Conservation (phyloP, 1,140 invertebrate species). For the Cyphomyrmex costatus region DNA sequence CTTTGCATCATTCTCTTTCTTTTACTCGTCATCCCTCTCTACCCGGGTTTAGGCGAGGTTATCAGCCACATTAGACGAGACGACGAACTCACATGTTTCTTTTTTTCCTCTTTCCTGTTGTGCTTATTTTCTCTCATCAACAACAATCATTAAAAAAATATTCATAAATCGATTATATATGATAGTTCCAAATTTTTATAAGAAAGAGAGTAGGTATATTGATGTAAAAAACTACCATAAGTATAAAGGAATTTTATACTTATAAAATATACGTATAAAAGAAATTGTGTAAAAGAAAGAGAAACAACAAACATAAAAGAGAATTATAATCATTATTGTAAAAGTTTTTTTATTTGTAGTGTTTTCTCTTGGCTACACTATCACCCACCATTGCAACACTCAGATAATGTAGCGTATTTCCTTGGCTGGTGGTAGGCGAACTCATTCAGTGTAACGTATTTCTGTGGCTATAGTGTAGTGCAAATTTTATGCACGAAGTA, state of each 20-base stretch:
- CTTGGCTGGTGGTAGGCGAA: too few relatives aligned
- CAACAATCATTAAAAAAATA: background rate
- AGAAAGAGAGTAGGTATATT: background rate
- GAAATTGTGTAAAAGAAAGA: background rate
- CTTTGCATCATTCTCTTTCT: constrained; percentile 44
- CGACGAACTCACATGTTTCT: constrained; percentile 67
- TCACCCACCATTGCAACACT: too few relatives aligned
- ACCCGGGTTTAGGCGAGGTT: constrained; percentile 74
- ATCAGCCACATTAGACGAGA: constrained; percentile 75
- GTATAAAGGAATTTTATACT: too few relatives aligned
- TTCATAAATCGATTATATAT: background rate
- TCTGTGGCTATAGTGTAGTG: too few relatives aligned
- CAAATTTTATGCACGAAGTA: too few relatives aligned
- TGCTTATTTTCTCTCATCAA: background rate
- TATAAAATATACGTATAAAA: too few relatives aligned
- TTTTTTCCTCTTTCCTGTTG: constrained; percentile 35
- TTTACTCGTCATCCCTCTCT: constrained; percentile 45
- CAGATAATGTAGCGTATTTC: too few relatives aligned
- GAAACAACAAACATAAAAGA: background rate
- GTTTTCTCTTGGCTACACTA: too few relatives aligned
- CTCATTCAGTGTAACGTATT: too few relatives aligned
- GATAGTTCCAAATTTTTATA: background rate
- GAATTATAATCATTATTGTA: background rate
- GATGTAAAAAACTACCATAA: background rate
- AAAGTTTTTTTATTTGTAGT: too few relatives aligned